These are phyloP conservation scores for Sebastes hubbsi DNA, from an alignment of 2,797 vertebrate genomes.

Conservation along the genomic window DNA sequence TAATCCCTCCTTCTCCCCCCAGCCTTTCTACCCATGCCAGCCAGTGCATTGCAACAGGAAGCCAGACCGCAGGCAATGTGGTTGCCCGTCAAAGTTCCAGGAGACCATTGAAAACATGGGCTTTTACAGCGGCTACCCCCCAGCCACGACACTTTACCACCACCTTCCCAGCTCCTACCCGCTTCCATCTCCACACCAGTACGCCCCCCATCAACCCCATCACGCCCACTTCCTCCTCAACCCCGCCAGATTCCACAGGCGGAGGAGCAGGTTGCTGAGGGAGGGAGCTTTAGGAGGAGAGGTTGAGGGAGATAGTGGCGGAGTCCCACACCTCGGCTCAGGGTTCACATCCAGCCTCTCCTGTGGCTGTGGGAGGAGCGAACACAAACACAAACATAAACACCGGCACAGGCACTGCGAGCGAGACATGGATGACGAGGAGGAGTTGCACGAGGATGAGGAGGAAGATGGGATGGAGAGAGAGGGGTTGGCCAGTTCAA, in stretches of 20 bases:
- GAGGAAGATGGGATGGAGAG: slow-evolving; percentile 61
- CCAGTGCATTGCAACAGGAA: slow-evolving; percentile 94
- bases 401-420: slow-evolving; percentile 92
- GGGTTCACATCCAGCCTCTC: slow-evolving; percentile 88
- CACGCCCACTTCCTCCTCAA: slow-evolving; percentile 94
- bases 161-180: slow-evolving; percentile 88
- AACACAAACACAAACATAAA: slow-evolving; percentile 89
- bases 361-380: slow-evolving; percentile 88
- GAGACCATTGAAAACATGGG: slow-evolving; percentile 90
- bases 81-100: slow-evolving; percentile 84
- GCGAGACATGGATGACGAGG: slow-evolving; percentile 79
- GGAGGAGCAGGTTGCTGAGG: slow-evolving; percentile 90
- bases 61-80: slow-evolving; percentile 86
- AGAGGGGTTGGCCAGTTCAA: slow-evolving; percentile 48
- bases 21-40: slow-evolving; percentile 91
- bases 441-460: slow-evolving; percentile 63
- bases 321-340: slow-evolving; percentile 79
- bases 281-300: slow-evolving; percentile 83
- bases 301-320: slow-evolving; percentile 80
- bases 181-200: slow-evolving; percentile 84
- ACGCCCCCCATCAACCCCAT: slow-evolving; percentile 88
- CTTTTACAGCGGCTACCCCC: slow-evolving; percentile 92
- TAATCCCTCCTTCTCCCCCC: slow-evolving; percentile 77
- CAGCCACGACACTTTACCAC: slow-evolving; percentile 86
- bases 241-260: slow-evolving; percentile 95